Evolutionary conservation across 1,140 invertebrate species (phyloP), one percentile per base, ranked within the genome.

Genomic region (Melipona quadrifasciata): DNA sequence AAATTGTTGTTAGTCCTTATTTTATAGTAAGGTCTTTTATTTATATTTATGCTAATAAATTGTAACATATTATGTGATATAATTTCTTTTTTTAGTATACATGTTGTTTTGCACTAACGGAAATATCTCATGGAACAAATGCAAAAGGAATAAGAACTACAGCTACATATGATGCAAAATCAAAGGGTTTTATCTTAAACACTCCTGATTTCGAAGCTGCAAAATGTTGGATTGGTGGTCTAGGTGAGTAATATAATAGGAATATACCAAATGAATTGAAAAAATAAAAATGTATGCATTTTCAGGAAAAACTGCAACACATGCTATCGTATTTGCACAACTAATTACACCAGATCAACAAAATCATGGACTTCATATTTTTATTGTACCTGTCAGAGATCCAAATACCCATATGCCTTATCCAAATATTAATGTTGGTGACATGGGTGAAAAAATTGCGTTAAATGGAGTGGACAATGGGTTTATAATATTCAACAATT

Each of bases 181-280:
- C 96, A 16, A 95, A 97, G 95, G 96, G 97, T 93, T 99, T 99
- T 95, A 95, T 99, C 47, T 95, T 99, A 17, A 96, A 99, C 92
- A 98, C 98, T 1, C 98, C 99, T 0, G 97, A 98, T 94, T 98
- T 99, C 95, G 97, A 99, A 94, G 98, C 98, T 47, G 98, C 98
- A 68, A 99, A 99, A 96, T 98, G 98, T 94, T 99, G 99, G 99
- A 96, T 97, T 90, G 98, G 98, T 89, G 98, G 97, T 95, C 95
- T 99, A 95, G 97, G 98, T 96, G 95, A 70, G 11, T 34, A 47
- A 14, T 31, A 51, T 27, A 10, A 14, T 31, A n/a, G 21, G 75
- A 57, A 24, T 72, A 16, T 34, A 19, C 1, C 34, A 39, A n/a
- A 6, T 27, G 2, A 57, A 14, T 47, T 47, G 1, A 57, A 14